Evolutionary conservation across 1,140 invertebrate genomes (phyloP), one percentile per base, ranked within the genome.

Genomic region (Bombus breviceps): DNA sequence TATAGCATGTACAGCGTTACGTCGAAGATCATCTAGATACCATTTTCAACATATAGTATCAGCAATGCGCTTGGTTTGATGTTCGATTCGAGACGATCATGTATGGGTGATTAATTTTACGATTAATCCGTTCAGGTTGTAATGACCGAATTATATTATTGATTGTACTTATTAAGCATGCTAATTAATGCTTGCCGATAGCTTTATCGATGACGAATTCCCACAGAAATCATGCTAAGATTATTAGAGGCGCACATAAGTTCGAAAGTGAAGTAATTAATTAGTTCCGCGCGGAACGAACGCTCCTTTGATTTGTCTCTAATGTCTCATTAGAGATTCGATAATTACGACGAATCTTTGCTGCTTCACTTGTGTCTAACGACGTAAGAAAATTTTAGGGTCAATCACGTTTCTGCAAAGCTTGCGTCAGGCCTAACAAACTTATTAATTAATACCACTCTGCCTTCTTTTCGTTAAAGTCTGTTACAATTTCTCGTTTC

Each of bases 261-360:
- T 73, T 66, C 41, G 59, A n/a, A n/a, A 69, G 43, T 59, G 12
- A 69, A 68, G 71, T 59, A 85, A 77, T 81, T 89, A 80, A 89
- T 86, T 77, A 39, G 62, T 86, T 73, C 74, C n/a, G 41, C 53
- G 57, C 39, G 28, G 25, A 37, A 59, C 69, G 43, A 64, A 86
- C 66, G n/a, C 25, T 37, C 74, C 73, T 84, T 84, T 57, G 85
- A 85, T 85, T 87, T 79, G 57, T 76, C 78, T 34, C 64, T 66
- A 66, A 66, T 66, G 15, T 34, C 32, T 87, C 81, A 64, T 87
- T 87, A 89, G 86, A 82, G 73, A 75, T 43, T 83, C 64, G 32
- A 71, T 81, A 83, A 86, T 89, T 77, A 68, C 86, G 76, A 71
- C 10, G 83, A 39, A 80, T 85, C 83, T 62, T 53, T 25, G 62